Evolutionary conservation across 2,888 invertebrate genomes (phyloP), one percentile per base, ranked within the genome.

Genomic region (Drosophila macrospina): DNA sequence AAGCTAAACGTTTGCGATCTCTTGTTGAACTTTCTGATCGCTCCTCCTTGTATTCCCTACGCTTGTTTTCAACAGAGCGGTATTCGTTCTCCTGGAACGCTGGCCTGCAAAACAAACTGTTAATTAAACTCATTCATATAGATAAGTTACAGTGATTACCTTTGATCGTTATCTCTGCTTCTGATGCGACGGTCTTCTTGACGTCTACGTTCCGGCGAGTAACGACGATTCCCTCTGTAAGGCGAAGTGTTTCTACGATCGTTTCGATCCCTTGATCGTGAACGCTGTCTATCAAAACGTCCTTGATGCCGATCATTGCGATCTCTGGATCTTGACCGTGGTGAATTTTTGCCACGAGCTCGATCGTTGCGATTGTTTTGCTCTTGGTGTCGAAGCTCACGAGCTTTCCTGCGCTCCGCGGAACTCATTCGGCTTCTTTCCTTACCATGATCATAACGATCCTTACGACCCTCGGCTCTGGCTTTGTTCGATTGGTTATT

Each of bases 381-480:
- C 13, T 85, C 75, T 13, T 74, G 76, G 45, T 90, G 91, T 0
- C 91, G 78, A 13, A 76, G 75, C 32, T 86, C 83, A 0, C 90
- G 78, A 2, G 85, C 89, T 30, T 68, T 78, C 16, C 69, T 54
- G 0, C 90, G 80, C 28, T 90, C 88, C 0, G 48, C 60, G 5
- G 82, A 84, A 2, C 61, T 68, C 41, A 70, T 68, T 4, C 70
- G 69, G 11, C 26, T 66, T 32, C 59, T 55, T 0, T 45, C 51
- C 10, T 65, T 62, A 8, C 68, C 34, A 10, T 34, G 8, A 15
- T 54, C 47, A 1, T 24, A 16, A 28, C 32, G 28, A 24, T 71
- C 57, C 0, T 48, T 30, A 11, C 32, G 2, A 6, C 44, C 36
- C 2, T 50, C 20, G 11, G 0, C 13, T 30, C 11, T 73, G 13